Conservation (phyloP, 92 coral and sea anemone species). For the Actinernus sp. region DNA sequence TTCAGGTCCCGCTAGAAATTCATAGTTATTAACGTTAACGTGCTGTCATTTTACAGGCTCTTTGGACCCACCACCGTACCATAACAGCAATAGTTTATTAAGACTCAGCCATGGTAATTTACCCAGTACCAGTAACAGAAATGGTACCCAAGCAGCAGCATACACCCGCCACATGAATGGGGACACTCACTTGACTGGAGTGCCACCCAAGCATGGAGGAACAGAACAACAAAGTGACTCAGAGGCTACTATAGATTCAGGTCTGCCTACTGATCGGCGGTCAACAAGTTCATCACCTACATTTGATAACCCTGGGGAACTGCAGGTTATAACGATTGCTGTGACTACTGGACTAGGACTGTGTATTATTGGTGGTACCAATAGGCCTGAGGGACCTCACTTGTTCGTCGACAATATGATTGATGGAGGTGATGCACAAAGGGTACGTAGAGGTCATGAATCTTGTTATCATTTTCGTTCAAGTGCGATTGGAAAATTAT, state of each 20-base stretch:
- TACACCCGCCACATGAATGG: slow-evolving; percentile 64
- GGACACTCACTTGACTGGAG: slow-evolving; percentile 18
- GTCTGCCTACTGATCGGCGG: slow-evolving; percentile 90
- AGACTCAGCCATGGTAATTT: slow-evolving; percentile 52
- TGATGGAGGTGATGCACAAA: slow-evolving; percentile 92
- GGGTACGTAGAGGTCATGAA: slow-evolving; percentile 65
- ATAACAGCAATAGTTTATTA: slow-evolving; percentile 20
- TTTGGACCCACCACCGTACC: slow-evolving; percentile 79
- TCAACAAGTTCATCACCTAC: slow-evolving; percentile 88
- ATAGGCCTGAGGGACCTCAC: slow-evolving; percentile 95
- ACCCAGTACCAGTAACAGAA: slow-evolving; percentile 20
- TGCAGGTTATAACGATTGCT: slow-evolving; percentile 76
- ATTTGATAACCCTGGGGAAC: slow-evolving; percentile 85
- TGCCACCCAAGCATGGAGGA: slow-evolving; percentile 63
- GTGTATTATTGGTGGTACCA: slow-evolving; percentile 94
- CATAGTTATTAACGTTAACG: no score
- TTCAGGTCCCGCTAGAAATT: no score
- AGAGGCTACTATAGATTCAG: slow-evolving; percentile 93
- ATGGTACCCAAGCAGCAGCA: slow-evolving; percentile 1
- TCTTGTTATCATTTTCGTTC: no score
- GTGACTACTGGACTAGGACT: slow-evolving; percentile 86
- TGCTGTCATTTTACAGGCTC: slow-evolving; percentile 37
- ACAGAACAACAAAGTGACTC: slow-evolving; percentile 86
- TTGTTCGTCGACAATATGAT: slow-evolving; percentile 84
- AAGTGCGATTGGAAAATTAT: no score